These are phyloP conservation scores for Andrena haemorrhoa DNA, from an alignment of 2,888 invertebrate species.

Conservation along the genomic window DNA sequence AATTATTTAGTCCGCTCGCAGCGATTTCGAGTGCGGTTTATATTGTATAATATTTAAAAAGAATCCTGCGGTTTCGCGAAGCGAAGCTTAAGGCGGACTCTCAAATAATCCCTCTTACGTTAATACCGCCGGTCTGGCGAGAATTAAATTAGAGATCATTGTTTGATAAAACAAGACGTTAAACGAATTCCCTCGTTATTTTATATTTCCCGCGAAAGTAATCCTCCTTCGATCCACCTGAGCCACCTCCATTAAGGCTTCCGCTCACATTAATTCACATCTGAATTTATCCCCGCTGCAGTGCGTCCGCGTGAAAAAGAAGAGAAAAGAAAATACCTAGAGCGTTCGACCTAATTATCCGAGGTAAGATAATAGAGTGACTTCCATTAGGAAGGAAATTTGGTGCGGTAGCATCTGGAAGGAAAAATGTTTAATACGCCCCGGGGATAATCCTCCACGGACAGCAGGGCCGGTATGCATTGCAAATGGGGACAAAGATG, in stretches of 20 bases:
- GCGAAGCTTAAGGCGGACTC: background rate
- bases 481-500: conserved; percentile 40
- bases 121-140: background rate
- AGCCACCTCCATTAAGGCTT: conserved; percentile 35
- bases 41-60: background rate
- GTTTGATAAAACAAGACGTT: conserved; percentile 22
- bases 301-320: background rate
- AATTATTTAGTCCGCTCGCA: no score
- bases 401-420: conserved; percentile 50
- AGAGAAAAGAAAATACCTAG: conserved; percentile 16
- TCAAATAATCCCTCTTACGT: background rate
- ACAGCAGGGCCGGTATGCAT: conserved; percentile 15
- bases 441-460: conserved; percentile 39
- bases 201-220: conserved; percentile 34
- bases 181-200: conserved; percentile 34
- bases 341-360: conserved; percentile 60
- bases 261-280: conserved; percentile 45
- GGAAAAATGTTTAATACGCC: conserved; percentile 54
- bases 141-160: conserved; percentile 13
- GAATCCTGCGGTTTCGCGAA: background rate
- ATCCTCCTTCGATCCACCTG: conserved; percentile 37
- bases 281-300: conserved; percentile 43
- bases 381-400: conserved; percentile 60
- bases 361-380: conserved; percentile 61
- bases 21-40: background rate